Conservation (phyloP, 2,113 vertebrate genomes). For the Sphaerodactylus townsendi region DNA sequence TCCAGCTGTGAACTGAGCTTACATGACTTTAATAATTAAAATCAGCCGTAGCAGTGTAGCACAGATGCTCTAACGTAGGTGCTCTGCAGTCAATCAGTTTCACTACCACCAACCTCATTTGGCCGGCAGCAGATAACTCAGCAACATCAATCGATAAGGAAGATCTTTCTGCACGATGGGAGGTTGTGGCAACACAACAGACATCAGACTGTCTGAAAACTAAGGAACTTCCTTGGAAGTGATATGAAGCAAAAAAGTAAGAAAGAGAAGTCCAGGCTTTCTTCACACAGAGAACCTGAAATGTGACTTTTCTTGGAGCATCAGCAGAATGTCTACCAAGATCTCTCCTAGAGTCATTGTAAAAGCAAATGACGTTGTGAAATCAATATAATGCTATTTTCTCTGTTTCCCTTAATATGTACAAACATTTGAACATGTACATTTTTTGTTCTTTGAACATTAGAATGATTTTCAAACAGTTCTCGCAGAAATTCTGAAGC, state of each 20-base stretch:
- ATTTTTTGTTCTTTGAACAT: background rate
- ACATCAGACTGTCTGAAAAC: background rate
- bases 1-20: slow-evolving; percentile 30
- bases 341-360: slow-evolving; percentile 12
- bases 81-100: slow-evolving; percentile 14
- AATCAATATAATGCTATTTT: background rate
- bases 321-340: background rate
- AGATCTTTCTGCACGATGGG: slow-evolving; percentile 8
- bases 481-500: too few species aligned
- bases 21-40: slow-evolving; percentile 39
- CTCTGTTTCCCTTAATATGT: background rate
- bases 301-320: background rate
- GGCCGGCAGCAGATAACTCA: slow-evolving; percentile 15
- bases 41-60: slow-evolving; percentile 27
- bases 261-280: background rate
- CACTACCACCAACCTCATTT: background rate
- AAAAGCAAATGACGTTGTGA: too few species aligned
- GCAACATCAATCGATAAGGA: slow-evolving; percentile 5
- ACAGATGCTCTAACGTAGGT: slow-evolving; percentile 3
- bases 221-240: background rate
- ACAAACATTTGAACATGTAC: background rate
- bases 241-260: background rate
- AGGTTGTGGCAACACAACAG: background rate
- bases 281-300: background rate
- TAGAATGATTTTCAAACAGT: too few species aligned